A percentile compares a stretch with the other conserved stretches of the same genome.
These are phyloP conservation scores for Stenolophus ochropezus DNA, from an alignment of 2,888 invertebrate species.

Conservation along the genomic window DNA sequence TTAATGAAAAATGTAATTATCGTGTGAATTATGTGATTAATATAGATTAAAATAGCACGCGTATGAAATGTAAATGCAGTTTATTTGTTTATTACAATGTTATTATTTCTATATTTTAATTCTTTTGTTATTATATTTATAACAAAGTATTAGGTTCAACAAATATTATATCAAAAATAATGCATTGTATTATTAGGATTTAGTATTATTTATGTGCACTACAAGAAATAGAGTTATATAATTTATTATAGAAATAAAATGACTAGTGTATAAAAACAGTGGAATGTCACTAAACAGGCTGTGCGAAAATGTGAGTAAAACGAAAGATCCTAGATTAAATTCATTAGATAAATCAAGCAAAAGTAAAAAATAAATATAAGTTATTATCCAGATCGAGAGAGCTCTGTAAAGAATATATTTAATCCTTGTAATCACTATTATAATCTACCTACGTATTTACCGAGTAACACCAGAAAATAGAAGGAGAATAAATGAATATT, in stretches of 20 bases:
- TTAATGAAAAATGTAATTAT: not conserved
- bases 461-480: constrained; percentile 1
- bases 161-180: too few relatives aligned
- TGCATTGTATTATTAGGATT: too few relatives aligned
- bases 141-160: too few relatives aligned
- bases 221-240: not conserved
- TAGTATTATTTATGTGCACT: not conserved
- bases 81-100: too few relatives aligned
- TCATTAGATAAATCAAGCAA: constrained; percentile 3
- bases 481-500: constrained; percentile 34
- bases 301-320: constrained; percentile 5
- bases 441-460: constrained; percentile 27
- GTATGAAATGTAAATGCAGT: not conserved
- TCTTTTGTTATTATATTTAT: not conserved
- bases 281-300: not conserved
- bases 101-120: too few relatives aligned
- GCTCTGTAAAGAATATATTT: constrained; percentile 12
- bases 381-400: not conserved
- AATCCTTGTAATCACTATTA: constrained; percentile 9
- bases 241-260: not conserved
- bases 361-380: constrained; percentile 24
- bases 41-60: not conserved
- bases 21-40: not conserved
- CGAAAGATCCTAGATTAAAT: not conserved
- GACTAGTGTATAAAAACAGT: not conserved